phyloP scores from a whole-genome alignment of 2,888 invertebrate genomes.

The Steromphala cineraria region DNA sequence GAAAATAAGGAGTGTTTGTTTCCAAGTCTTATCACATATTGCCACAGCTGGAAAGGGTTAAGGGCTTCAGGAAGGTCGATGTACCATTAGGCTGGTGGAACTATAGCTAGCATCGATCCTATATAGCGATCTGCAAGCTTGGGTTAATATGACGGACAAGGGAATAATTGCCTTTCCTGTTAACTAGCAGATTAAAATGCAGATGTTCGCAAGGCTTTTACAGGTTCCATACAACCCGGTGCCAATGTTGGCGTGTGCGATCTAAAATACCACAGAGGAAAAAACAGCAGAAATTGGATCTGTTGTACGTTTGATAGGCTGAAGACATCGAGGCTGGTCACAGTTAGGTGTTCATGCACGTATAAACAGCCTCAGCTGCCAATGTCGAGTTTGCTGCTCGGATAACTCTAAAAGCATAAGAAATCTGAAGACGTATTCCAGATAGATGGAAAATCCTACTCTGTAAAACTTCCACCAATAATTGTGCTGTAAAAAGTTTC shows the following conservation, averaged over 20 bases:
- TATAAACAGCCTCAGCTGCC: too few species aligned
- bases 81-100: background rate
- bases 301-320: too few species aligned
- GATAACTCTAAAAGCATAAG: too few species aligned
- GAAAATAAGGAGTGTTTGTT: too few species aligned
- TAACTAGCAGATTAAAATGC: conserved; percentile 5
- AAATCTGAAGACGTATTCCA: too few species aligned
- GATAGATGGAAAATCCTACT: too few species aligned
- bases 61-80: background rate
- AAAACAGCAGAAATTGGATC: too few species aligned
- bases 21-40: background rate
- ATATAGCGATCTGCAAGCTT: background rate
- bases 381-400: too few species aligned
- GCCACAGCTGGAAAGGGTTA: background rate
- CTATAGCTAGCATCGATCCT: background rate
- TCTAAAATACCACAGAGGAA: background rate
- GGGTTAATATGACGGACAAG: background rate
- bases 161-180: background rate
- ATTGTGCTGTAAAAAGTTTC: too few species aligned
- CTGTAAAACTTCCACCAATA: too few species aligned
- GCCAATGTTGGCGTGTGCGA: background rate
- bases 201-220: background rate
- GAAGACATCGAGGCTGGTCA: too few species aligned
- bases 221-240: background rate
- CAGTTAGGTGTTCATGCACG: too few species aligned